Evolutionary conservation across 2,113 vertebrate genomes (phyloP), one percentile per base, ranked within the genome.

Genomic region (Baryphthengus martii): DNA sequence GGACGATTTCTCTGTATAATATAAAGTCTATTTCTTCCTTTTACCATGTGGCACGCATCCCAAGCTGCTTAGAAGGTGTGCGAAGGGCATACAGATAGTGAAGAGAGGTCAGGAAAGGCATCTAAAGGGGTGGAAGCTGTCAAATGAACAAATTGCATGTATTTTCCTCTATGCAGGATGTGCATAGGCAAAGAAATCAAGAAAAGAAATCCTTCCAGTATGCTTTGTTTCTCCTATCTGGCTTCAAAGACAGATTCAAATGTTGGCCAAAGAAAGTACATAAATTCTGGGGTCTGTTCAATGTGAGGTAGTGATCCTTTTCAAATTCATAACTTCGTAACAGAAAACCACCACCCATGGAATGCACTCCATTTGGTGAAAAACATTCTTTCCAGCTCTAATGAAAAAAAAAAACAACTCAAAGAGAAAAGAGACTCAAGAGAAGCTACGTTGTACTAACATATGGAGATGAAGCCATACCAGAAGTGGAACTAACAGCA

Each of bases 231-330:
- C 85, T 73, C 33, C 37, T 85, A 80, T 85, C 74, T 92, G 87
- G 74, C 94, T 94, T 95, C 80, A 78, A 91, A 95, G 70, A 11
- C 31, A 95, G 56, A 93, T 94, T 88, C 55, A 66, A 85, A 79
- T 52, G 25, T 67, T 45, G 5, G 90, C 95, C 96, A 96, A 96
- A 94, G 52, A 93, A 96, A 95, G 94, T 93, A 94, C 83, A 97
- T 96, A 95, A 96, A 96, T 95, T 93, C 39, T 85, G 83, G 21
- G 83, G 62, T 49, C 61, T 92, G 66, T 96, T 97, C 71, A 92
- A 63, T 59, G 70, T 79, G 92, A 96, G 89, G 77, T 59, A 94
- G 92, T 16, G 82, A 79, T 88, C 58, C 45, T 90, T 95, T 95
- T 94, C 88, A 95, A 90, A 96, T 68, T 78, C 73, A 62, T 93